A percentile compares a stretch with the other conserved stretches of the same genome.
These are phyloP conservation scores for Cynodonichthys magdalenae DNA, from an alignment of 2,797 vertebrate genomes.

Conservation along the genomic window DNA sequence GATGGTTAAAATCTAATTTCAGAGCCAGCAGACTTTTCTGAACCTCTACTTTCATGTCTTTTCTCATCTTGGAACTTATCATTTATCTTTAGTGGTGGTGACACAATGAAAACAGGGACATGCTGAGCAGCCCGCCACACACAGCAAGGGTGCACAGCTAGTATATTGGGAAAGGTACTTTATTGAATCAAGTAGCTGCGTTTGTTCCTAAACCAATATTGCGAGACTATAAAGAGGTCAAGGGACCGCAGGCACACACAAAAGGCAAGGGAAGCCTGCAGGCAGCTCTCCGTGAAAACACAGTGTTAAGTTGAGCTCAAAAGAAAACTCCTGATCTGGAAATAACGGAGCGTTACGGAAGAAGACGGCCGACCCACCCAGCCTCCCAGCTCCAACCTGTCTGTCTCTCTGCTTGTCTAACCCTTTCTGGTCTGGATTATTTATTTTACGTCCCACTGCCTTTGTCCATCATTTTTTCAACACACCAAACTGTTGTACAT, in stretches of 20 bases:
- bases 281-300: slow-evolving; percentile 67
- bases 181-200: slow-evolving; percentile 68
- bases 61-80: slow-evolving; percentile 53
- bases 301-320: slow-evolving; percentile 82
- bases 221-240: slow-evolving; percentile 68
- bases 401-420: slow-evolving; percentile 31
- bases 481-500: slow-evolving; percentile 12
- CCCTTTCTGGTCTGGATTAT: slow-evolving; percentile 33
- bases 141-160: slow-evolving; percentile 51
- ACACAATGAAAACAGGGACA: slow-evolving; percentile 67
- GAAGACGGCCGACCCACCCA: slow-evolving; percentile 59
- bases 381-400: slow-evolving; percentile 57
- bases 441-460: slow-evolving; percentile 45
- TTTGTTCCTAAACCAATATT: slow-evolving; percentile 72
- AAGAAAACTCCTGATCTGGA: slow-evolving; percentile 83
- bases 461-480: slow-evolving; percentile 35
- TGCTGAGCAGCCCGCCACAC: slow-evolving; percentile 50
- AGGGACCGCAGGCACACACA: slow-evolving; percentile 64
- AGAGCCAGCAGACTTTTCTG: too few relatives aligned
- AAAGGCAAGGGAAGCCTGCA: slow-evolving; percentile 61
- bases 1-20: too few relatives aligned
- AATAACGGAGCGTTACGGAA: slow-evolving; percentile 81
- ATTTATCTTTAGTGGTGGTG: slow-evolving; percentile 51
- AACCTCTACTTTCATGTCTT: not conserved
- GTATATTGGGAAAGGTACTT: slow-evolving; percentile 71